Conservation (phyloP, 2,797 vertebrate genomes). For the Natrix natrix region DNA sequence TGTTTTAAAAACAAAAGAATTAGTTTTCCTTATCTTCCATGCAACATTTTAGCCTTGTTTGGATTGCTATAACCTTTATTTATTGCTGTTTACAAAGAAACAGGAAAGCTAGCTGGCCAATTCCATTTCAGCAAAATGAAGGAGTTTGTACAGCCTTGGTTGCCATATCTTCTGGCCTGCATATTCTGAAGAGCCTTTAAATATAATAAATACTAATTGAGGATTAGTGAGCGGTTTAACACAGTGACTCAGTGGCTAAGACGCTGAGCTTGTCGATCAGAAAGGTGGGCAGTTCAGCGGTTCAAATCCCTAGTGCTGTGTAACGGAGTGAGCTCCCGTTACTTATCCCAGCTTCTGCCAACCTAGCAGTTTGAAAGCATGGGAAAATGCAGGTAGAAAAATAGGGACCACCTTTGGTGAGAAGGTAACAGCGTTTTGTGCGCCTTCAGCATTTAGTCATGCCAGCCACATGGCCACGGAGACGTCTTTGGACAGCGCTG, state of each 20-base stretch:
- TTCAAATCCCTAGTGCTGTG: no score
- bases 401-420: no score
- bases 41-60: background rate
- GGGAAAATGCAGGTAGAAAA: no score
- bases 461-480: no score
- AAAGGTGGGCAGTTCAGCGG: no score
- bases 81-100: background rate
- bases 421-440: no score
- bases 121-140: background rate
- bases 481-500: no score
- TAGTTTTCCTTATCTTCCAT: background rate
- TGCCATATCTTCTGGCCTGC: background rate
- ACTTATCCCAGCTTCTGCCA: no score
- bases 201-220: background rate
- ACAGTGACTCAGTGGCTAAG: background rate
- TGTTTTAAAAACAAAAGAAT: background rate
- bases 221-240: background rate
- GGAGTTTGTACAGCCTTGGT: background rate
- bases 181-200: background rate
- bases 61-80: background rate
- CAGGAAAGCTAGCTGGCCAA: background rate
- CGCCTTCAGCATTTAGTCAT: no score
- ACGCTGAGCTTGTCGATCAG: no score
- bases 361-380: no score
- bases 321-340: no score